Percentiles rank a stretch among this genome's conserved stretches.
Conservation (phyloP, 1,140 invertebrate genomes). For the Leptinotarsa defecta region DNA sequence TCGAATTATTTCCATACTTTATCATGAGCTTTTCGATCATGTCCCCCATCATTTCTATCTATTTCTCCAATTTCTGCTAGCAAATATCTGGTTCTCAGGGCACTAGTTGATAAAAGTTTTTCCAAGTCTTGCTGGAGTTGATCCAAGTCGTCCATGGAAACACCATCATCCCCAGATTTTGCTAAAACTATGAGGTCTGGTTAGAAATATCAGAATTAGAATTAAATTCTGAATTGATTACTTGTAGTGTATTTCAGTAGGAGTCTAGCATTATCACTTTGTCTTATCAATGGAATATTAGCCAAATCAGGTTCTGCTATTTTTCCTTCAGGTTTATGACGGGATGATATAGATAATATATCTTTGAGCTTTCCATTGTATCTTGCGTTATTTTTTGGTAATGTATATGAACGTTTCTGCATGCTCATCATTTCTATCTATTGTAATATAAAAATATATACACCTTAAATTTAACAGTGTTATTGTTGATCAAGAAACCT, state of each 20-base stretch:
- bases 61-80: constrained; percentile 75
- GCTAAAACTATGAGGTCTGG: constrained; percentile 59
- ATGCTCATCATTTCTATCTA: not conserved
- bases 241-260: constrained; percentile 61
- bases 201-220: constrained; percentile 8
- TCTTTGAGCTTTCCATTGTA: constrained; percentile 39
- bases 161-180: constrained; percentile 65
- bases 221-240: constrained; percentile 35
- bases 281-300: constrained; percentile 46
- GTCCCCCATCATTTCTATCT: constrained; percentile 70
- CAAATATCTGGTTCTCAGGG: constrained; percentile 75
- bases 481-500: too few species aligned
- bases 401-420: not conserved
- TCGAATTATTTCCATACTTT: constrained; percentile 30
- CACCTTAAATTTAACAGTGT: too few species aligned
- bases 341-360: constrained; percentile 29
- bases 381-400: constrained; percentile 31
- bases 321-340: constrained; percentile 23
- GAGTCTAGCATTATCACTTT: constrained; percentile 59
- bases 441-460: not conserved
- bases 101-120: constrained; percentile 78
- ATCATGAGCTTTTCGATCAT: constrained; percentile 64
- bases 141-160: constrained; percentile 78
- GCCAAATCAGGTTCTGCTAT: constrained; percentile 29
- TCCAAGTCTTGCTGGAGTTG: constrained; percentile 86